phyloP scores from a whole-genome alignment of 2,888 invertebrate genomes.

The Hypselothyrea guttata region DNA sequence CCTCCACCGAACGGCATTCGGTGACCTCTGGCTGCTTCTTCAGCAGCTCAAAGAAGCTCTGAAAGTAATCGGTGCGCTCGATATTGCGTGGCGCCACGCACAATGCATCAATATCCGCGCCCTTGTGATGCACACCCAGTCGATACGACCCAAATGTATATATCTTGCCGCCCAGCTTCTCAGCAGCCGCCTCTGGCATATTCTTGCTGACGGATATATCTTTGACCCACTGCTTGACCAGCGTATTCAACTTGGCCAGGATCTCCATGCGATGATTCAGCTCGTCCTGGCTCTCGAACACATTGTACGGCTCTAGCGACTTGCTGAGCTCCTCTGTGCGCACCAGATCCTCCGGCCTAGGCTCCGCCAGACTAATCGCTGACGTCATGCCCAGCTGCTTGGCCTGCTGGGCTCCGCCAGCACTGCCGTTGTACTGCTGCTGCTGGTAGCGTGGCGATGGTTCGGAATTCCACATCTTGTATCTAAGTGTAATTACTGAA shows the following conservation, averaged over 20 bases:
- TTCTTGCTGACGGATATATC: constrained; percentile 94
- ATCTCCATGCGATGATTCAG: constrained; percentile 94
- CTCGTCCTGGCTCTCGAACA: constrained; percentile 95
- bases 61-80: constrained; percentile 95
- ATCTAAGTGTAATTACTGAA: constrained; percentile 50
- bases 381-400: constrained; percentile 93
- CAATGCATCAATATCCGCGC: constrained; percentile 99
- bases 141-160: constrained; percentile 99
- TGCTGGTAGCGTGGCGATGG: constrained; percentile 61
- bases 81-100: constrained; percentile 99
- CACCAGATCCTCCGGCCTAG: constrained; percentile 87
- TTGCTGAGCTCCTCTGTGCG: constrained; percentile 88
- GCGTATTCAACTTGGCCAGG: constrained; percentile 91
- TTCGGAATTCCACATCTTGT: constrained; percentile 82
- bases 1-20: constrained; percentile 95
- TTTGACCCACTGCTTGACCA: constrained; percentile 97
- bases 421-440: constrained; percentile 77
- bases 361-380: constrained; percentile 93
- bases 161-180: constrained; percentile 97
- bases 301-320: constrained; percentile 91
- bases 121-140: constrained; percentile 97
- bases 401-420: constrained; percentile 56
- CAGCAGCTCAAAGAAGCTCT: constrained; percentile 95
- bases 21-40: constrained; percentile 93
- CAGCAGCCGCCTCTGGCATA: constrained; percentile 95